These are phyloP conservation scores for Drosophila buzzatii DNA, from an alignment of 2,888 invertebrate genomes.

Conservation along the genomic window DNA sequence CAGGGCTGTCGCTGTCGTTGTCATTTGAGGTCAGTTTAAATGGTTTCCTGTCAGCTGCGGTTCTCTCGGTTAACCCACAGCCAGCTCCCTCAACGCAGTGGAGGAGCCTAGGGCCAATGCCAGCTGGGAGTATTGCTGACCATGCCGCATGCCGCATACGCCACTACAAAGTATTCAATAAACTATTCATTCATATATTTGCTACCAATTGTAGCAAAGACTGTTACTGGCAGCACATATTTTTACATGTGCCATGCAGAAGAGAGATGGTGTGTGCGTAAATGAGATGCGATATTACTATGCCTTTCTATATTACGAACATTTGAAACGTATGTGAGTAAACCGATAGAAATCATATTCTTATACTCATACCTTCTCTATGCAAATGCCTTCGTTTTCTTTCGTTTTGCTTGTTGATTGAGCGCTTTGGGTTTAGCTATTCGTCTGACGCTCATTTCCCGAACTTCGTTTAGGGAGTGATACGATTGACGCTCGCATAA, in stretches of 20 bases:
- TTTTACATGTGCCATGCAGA: not conserved
- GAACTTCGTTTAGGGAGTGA: too few species aligned
- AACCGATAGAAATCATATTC: too few species aligned
- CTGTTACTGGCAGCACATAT: constrained; percentile 13
- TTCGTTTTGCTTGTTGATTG: too few species aligned
- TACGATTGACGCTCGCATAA: too few species aligned
- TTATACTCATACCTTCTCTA: too few species aligned
- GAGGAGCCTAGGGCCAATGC: constrained; percentile 12
- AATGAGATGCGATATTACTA: too few species aligned
- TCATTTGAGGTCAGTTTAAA: constrained; percentile 82
- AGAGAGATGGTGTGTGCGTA: not conserved
- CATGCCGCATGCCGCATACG: constrained; percentile 56
- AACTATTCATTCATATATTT: constrained; percentile 72
- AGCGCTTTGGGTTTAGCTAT: too few species aligned
- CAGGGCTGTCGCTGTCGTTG: constrained; percentile 67
- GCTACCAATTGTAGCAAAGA: constrained; percentile 34
- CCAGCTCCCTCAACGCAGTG: constrained; percentile 19
- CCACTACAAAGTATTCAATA: constrained; percentile 72
- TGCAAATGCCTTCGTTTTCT: too few species aligned
- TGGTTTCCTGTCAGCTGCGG: constrained; percentile 82
- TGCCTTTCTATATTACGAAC: too few species aligned
- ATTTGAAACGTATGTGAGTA: too few species aligned
- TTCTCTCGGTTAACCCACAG: constrained; percentile 69
- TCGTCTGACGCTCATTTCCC: too few species aligned
- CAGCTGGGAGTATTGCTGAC: constrained; percentile 18